A percentile compares a stretch with the other conserved stretches of the same genome.
Conservation (phyloP, 1,140 invertebrate genomes). For the Drosophila nikananu region DNA sequence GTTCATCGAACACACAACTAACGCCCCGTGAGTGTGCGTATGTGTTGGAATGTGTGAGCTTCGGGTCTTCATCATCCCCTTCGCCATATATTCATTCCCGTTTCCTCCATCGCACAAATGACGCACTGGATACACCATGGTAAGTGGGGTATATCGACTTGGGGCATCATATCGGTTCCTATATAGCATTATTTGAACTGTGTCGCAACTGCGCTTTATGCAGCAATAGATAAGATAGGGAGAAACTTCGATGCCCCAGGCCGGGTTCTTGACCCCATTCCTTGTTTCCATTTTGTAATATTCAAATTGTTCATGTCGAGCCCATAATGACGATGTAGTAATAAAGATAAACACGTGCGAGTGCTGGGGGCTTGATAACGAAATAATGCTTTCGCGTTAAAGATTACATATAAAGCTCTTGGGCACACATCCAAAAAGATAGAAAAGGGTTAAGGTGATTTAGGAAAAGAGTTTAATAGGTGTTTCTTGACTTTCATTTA, state of each 20-base stretch:
- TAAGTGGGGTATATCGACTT: conserved; percentile 28
- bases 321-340: conserved; percentile 21
- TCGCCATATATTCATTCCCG: conserved; percentile 1
- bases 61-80: conserved; percentile 2
- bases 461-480: background rate
- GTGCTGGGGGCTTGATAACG: background rate
- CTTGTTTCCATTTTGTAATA: conserved; percentile 25
- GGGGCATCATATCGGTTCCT: background rate
- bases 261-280: conserved; percentile 46
- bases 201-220: conserved; percentile 42
- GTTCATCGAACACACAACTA: conserved; percentile 83
- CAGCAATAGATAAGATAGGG: conserved; percentile 43
- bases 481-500: no score
- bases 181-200: conserved; percentile 30
- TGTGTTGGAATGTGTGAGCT: conserved; percentile 8
- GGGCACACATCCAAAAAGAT: conserved; percentile 1
- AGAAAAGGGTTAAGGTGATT: background rate
- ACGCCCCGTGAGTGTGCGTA: conserved; percentile 48
- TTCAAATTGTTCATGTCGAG: conserved; percentile 28
- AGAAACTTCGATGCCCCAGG: background rate
- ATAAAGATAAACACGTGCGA: conserved; percentile 29
- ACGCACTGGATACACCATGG: conserved; percentile 52
- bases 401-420: conserved; percentile 2
- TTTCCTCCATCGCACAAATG: conserved; percentile 31
- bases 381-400: background rate